These are phyloP conservation scores for Hirtodrosophila cameraria DNA, from an alignment of 2,888 invertebrate genomes.

Conservation along the genomic window DNA sequence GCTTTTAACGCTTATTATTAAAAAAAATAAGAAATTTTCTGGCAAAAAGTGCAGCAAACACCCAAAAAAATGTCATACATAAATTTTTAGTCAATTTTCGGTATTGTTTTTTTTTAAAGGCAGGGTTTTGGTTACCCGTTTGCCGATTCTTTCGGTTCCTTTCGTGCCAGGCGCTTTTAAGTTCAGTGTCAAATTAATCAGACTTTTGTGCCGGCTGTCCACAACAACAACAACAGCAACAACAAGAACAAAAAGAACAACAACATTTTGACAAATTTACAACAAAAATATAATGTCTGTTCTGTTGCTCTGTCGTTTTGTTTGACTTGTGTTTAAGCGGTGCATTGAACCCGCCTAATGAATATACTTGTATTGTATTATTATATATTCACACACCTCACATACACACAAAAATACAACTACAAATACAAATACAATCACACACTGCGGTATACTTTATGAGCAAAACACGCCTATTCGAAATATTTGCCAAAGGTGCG, in stretches of 20 bases:
- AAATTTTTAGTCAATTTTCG: slow-evolving; percentile 56
- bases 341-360: slow-evolving; percentile 68
- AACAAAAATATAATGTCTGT: slow-evolving; percentile 26
- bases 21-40: slow-evolving; percentile 49
- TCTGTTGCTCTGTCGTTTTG: slow-evolving; percentile 32
- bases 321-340: slow-evolving; percentile 47
- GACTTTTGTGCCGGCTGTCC: slow-evolving; percentile 58
- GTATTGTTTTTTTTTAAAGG: slow-evolving; percentile 8
- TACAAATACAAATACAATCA: too few relatives aligned
- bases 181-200: slow-evolving; percentile 77
- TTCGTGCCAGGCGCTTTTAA: slow-evolving; percentile 63
- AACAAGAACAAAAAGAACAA: slow-evolving; percentile 7
- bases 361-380: slow-evolving; percentile 51
- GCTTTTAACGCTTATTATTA: slow-evolving; percentile 62
- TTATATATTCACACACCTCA: slow-evolving; percentile 1
- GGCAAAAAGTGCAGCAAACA: slow-evolving; percentile 64
- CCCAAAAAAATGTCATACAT: slow-evolving; percentile 53
- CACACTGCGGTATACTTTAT: too few relatives aligned
- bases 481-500: slow-evolving; percentile 50
- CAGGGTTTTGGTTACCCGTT: slow-evolving; percentile 24
- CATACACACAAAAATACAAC: not conserved
- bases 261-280: slow-evolving; percentile 54
- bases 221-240: slow-evolving; percentile 13
- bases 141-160: slow-evolving; percentile 50
- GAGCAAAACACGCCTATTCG: slow-evolving; percentile 18